Conservation (phyloP, 2,113 vertebrate genomes). For the Spea bombifrons region DNA sequence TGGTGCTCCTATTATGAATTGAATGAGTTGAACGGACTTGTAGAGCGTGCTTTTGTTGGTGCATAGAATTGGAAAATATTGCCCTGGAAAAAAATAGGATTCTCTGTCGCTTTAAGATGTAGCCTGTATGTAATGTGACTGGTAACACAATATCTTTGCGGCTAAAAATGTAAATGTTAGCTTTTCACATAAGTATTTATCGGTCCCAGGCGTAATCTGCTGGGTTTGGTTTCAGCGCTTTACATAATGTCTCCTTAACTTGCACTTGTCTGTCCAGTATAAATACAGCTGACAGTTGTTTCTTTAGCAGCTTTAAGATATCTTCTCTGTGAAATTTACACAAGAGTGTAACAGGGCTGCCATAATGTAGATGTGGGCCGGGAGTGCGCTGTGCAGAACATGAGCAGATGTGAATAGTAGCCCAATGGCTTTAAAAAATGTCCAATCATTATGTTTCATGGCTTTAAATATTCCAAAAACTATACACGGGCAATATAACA, state of each 20-base stretch:
- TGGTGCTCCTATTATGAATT: too few relatives aligned
- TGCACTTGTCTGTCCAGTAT: slow-evolving; percentile 9
- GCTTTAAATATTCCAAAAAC: too few relatives aligned
- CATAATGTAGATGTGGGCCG: background rate
- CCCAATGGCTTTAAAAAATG: too few relatives aligned
- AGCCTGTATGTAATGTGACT: background rate
- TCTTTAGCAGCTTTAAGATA: background rate
- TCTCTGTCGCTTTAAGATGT: too few relatives aligned
- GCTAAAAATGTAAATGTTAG: background rate
- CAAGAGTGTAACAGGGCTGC: background rate
- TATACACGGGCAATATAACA: too few relatives aligned
- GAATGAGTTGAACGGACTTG: too few relatives aligned
- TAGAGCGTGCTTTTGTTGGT: too few relatives aligned
- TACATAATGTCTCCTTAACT: slow-evolving; percentile 4
- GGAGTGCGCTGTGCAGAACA: too few relatives aligned
- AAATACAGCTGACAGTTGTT: slow-evolving; percentile 9
- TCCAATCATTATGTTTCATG: too few relatives aligned
- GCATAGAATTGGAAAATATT: too few relatives aligned
- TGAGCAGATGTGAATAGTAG: too few relatives aligned
- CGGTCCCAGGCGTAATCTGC: background rate
- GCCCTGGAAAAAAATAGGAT: too few relatives aligned
- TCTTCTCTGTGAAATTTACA: background rate
- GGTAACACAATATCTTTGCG: background rate
- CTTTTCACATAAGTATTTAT: background rate
- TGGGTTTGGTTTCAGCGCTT: background rate